These are phyloP conservation scores for Periophthalmus modestus DNA, from an alignment of 2,113 vertebrate species.

Conservation along the genomic window DNA sequence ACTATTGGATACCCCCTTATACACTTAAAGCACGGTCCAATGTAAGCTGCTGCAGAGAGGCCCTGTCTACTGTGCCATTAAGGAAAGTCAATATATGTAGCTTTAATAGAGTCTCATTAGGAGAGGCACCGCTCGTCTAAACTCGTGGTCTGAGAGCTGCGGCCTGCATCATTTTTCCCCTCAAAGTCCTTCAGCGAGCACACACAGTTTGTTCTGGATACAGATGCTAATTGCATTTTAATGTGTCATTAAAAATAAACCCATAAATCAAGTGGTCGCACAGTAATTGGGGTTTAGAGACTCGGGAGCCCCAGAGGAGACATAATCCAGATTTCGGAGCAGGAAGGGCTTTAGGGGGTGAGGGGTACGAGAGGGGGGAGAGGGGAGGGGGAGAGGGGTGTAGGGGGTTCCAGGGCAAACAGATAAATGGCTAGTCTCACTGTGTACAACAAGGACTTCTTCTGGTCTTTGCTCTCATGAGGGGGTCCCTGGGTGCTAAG, in stretches of 20 bases:
- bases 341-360: neutral
- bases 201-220: slow-evolving; percentile 75
- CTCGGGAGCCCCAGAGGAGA: slow-evolving; percentile 65
- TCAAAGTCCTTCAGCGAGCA: slow-evolving; percentile 62
- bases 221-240: slow-evolving; percentile 81
- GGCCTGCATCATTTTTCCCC: slow-evolving; percentile 52
- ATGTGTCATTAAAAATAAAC: slow-evolving; percentile 80
- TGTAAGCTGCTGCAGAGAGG: slow-evolving; percentile 6
- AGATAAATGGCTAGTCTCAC: slow-evolving; percentile 40
- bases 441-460: slow-evolving; percentile 31
- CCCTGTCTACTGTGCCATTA: slow-evolving; percentile 16
- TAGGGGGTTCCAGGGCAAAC: slow-evolving; percentile 43
- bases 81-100: slow-evolving; percentile 47
- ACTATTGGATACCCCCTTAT: neutral
- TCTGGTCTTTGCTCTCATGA: neutral
- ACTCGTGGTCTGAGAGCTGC: slow-evolving; percentile 37
- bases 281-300: slow-evolving; percentile 73
- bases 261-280: slow-evolving; percentile 75
- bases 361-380: neutral
- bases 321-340: slow-evolving; percentile 65
- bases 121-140: slow-evolving; percentile 45
- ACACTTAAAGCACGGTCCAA: neutral
- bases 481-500: neutral
- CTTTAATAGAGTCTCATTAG: slow-evolving; percentile 62
- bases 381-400: neutral